A percentile compares a stretch with the other conserved stretches of the same genome.
These are phyloP conservation scores for Labeo rohita DNA, from an alignment of 2,113 vertebrate genomes.

Conservation along the genomic window DNA sequence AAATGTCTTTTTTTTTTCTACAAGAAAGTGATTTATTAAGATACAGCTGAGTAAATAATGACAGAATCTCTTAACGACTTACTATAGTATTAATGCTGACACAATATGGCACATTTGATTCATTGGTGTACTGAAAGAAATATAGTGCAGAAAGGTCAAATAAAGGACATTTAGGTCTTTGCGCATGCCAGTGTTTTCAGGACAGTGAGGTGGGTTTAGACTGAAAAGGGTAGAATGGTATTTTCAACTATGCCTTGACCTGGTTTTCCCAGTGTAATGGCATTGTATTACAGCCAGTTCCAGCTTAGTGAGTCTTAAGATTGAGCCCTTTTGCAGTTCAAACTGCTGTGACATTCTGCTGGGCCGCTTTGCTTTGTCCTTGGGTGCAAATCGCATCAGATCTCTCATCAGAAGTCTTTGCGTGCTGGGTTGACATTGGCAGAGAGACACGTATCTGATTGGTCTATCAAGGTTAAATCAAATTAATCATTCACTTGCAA, in stretches of 20 bases:
- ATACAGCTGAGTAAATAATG: background rate
- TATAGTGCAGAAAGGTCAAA: constrained; percentile 56
- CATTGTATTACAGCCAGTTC: constrained; percentile 74
- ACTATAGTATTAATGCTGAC: background rate
- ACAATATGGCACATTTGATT: background rate
- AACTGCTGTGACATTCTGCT: constrained; percentile 72
- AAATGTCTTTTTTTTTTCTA: no score
- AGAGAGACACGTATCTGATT: constrained; percentile 35
- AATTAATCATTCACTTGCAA: constrained; percentile 28
- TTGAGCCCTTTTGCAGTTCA: constrained; percentile 73
- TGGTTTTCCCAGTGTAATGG: constrained; percentile 69
- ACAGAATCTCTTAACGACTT: background rate
- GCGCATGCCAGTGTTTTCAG: constrained; percentile 28
- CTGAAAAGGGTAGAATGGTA: constrained; percentile 56
- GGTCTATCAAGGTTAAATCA: constrained; percentile 51
- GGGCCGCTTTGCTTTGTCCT: constrained; percentile 69
- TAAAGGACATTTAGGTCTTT: constrained; percentile 55
- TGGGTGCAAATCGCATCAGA: constrained; percentile 58
- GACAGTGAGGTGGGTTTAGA: constrained; percentile 40
- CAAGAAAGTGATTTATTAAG: no score
- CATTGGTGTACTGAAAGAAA: background rate
- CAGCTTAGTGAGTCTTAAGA: constrained; percentile 75
- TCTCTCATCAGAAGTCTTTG: constrained; percentile 54
- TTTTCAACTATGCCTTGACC: constrained; percentile 65
- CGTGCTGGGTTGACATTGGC: constrained; percentile 9